Percentiles rank a stretch among this genome's conserved stretches.
Evolutionary conservation across 2,113 vertebrate genomes (phyloP).

Genomic region (Oplegnathus fasciatus): DNA sequence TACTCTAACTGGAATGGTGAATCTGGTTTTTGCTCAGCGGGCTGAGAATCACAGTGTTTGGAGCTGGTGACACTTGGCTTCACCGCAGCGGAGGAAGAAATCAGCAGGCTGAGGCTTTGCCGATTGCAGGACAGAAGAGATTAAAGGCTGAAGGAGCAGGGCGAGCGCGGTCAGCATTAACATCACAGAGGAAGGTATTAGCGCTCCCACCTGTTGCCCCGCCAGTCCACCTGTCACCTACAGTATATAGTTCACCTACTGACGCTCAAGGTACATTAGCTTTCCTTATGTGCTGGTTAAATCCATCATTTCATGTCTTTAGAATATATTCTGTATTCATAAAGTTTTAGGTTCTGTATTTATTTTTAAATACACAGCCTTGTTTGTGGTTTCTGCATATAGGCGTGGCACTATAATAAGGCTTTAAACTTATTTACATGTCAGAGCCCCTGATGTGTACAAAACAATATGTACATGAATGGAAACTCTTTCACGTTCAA

Average conservation of each 20-base stretch:
- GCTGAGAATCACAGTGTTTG: background rate
- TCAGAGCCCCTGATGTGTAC: background rate
- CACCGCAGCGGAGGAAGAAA: background rate
- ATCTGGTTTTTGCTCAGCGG: background rate
- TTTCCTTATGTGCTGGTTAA: background rate
- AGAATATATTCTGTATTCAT: background rate
- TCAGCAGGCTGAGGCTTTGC: conserved; percentile 42
- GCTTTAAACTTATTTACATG: conserved; percentile 1
- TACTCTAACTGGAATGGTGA: background rate
- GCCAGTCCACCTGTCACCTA: conserved; percentile 41
- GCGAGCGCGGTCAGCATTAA: conserved; percentile 14
- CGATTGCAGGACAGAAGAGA: conserved; percentile 54
- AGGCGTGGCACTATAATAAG: background rate
- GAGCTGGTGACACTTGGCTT: conserved; percentile 14
- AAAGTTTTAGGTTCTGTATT: background rate
- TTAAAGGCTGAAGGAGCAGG: conserved; percentile 67
- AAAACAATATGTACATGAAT: background rate
- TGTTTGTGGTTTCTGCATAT: conserved; percentile 1
- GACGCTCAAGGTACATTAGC: conserved; percentile 23
- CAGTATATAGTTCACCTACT: background rate
- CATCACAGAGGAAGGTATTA: conserved; percentile 54
- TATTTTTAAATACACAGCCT: background rate
- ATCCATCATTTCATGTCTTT: background rate
- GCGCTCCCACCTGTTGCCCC: conserved; percentile 51
- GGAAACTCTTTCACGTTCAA: background rate